Evolutionary conservation across 2,113 vertebrate genomes (phyloP).

Genomic region (Pelobates fuscus): DNA sequence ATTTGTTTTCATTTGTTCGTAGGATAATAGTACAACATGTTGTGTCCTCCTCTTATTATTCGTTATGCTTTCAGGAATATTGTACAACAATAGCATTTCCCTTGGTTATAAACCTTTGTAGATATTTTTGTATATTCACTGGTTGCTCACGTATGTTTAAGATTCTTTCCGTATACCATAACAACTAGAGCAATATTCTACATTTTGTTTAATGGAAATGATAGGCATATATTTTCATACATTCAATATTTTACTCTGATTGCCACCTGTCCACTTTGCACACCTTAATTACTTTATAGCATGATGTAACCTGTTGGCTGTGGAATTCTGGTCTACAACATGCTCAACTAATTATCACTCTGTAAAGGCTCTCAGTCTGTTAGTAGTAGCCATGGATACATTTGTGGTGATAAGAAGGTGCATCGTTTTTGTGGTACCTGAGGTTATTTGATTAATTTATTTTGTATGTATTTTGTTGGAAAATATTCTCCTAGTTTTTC

Average conservation of each 20-base stretch:
- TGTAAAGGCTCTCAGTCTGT: constrained; percentile 4
- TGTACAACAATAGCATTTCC: too few relatives aligned
- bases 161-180: too few relatives aligned
- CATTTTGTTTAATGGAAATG: neutral
- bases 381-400: constrained; percentile 2
- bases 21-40: too few relatives aligned
- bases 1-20: too few relatives aligned
- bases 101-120: too few relatives aligned
- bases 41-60: too few relatives aligned
- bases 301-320: constrained; percentile 23
- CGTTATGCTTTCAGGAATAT: too few relatives aligned
- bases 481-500: too few relatives aligned
- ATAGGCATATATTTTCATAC: neutral
- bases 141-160: too few relatives aligned
- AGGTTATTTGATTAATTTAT: constrained; percentile 2
- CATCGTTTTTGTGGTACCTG: neutral
- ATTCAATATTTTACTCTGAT: constrained; percentile 1
- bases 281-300: constrained; percentile 29
- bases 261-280: neutral
- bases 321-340: constrained; percentile 4
- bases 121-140: too few relatives aligned
- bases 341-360: constrained; percentile 10
- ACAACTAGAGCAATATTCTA: too few relatives aligned
- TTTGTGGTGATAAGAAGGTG: neutral
- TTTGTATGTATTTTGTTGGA: too few relatives aligned